Base-by-base conservation (phyloP, 2,888 invertebrate genomes). In the Diploptera punctata region DNA sequence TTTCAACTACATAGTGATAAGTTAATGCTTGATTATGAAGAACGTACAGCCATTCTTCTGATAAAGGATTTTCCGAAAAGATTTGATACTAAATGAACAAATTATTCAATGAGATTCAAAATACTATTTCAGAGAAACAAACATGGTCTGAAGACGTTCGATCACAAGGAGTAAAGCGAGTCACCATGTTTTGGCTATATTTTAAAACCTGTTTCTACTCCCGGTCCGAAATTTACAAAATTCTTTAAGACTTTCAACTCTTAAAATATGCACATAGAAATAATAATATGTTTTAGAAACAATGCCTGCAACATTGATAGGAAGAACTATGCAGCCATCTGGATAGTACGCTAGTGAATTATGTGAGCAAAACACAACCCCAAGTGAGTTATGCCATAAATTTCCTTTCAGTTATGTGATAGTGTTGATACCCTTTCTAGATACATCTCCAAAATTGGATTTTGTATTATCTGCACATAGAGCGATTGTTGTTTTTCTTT, bases 321-420 rank as follows among this genome's bases (percentile, higher is more conserved):
- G 38, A 38, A 38, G 13, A 13, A 38, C 38, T 9, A 38, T 38
- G 38, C 38, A 38, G 38, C 38, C 38, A 38, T 38, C 38, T 38
- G 13, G n/a, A n/a, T n/a, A n/a, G n/a, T n/a, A n/a, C n/a, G n/a
- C n/a, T n/a, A n/a, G n/a, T n/a, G n/a, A n/a, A n/a, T n/a, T n/a
- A 38, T 38, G 13, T 13, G 38, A 38, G 38, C 38, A 13, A 9
- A 38, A 38, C 61, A 29, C 61, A 21, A 33, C 21, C 61, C 29
- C 38, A 61, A 29, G 26, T 61, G 5, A 29, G 29, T n/a, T 19
- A 61, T 61, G 29, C 61, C 61, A 21, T 29, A 61, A 10, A 61
- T 61, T 61, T 3, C 29, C 26, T n/a, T 33, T 7, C 2, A 29
- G 18, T 9, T 33, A 33, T 3, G 29, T n/a, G n/a, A n/a, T n/a